Evolutionary conservation across 2,113 vertebrate species (phyloP).

Genomic region (Symphodus melops): DNA sequence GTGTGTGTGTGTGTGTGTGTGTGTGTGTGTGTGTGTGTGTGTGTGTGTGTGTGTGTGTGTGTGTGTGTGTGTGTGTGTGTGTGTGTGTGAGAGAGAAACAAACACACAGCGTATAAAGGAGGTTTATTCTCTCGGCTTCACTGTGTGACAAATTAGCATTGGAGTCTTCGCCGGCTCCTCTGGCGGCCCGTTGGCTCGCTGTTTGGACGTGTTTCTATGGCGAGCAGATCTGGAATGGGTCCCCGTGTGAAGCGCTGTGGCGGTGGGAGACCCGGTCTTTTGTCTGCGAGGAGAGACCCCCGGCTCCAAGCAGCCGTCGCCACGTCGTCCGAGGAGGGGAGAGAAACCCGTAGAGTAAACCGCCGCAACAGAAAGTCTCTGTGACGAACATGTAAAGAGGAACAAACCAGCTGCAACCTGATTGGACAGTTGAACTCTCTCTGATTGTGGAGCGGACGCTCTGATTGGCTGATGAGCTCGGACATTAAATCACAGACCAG

Average conservation of each 20-base stretch:
- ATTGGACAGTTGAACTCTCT: too few relatives aligned
- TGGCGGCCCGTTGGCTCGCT: constrained; percentile 20
- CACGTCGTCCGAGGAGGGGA: constrained; percentile 24
- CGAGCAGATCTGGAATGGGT: constrained; percentile 52
- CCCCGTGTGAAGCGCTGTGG: constrained; percentile 7
- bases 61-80: neutral
- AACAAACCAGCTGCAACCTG: too few relatives aligned
- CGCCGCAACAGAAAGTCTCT: neutral
- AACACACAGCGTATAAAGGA: constrained; percentile 25
- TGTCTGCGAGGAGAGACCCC: constrained; percentile 8
- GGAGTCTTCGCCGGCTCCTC: constrained; percentile 36
- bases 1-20: constrained; percentile 6
- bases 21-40: constrained; percentile 8
- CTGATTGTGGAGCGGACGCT: too few relatives aligned
- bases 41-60: constrained; percentile 6
- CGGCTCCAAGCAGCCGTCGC: constrained; percentile 22
- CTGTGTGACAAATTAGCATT: constrained; percentile 62
- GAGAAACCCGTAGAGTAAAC: neutral
- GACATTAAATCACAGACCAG: too few relatives aligned
- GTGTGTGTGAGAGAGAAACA: constrained; percentile 24
- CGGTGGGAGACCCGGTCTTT: constrained; percentile 42
- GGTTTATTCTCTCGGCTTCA: constrained; percentile 12
- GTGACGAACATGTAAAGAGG: too few relatives aligned
- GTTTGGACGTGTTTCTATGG: constrained; percentile 63
- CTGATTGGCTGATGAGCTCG: too few relatives aligned